phyloP scores from a whole-genome alignment of 30 jellyfish, hydroid and myxozoan species.

The Hydra vulgaris region DNA sequence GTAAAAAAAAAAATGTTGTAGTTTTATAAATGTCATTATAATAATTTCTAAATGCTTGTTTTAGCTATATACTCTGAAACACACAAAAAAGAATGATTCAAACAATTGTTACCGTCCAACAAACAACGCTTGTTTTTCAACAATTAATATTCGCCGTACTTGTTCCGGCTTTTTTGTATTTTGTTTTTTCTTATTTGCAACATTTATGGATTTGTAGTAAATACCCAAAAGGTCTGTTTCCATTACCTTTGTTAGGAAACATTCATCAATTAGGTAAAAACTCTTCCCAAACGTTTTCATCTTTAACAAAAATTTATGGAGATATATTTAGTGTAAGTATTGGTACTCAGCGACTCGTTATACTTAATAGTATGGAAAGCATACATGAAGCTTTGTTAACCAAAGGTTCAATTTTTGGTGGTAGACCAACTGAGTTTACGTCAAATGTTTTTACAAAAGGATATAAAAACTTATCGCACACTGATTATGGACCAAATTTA shows the following conservation, averaged over 20 bases:
- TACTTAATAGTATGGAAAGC: constrained; percentile 45
- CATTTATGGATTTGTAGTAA: constrained; percentile 27
- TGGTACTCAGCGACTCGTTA: constrained; percentile 51
- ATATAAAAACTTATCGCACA: constrained; percentile 39
- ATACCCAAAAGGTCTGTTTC: constrained; percentile 77
- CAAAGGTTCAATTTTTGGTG: constrained; percentile 19
- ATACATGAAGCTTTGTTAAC: constrained; percentile 59
- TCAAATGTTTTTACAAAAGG: neutral
- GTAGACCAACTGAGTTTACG: neutral
- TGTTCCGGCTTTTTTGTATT: constrained; percentile 24
- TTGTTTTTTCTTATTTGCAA: constrained; percentile 23
- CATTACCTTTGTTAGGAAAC: constrained; percentile 79
- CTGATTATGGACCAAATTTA: constrained; percentile 76
- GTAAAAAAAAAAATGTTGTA: too few relatives aligned
- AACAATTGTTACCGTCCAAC: too few relatives aligned
- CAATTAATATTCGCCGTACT: constrained; percentile 1
- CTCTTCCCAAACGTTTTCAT: constrained; percentile 28
- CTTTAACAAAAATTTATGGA: constrained; percentile 48
- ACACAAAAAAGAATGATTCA: too few relatives aligned
- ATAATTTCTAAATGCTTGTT: too few relatives aligned
- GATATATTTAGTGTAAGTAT: constrained; percentile 53
- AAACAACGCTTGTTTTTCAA: too few relatives aligned
- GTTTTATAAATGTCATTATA: too few relatives aligned
- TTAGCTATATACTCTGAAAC: too few relatives aligned
- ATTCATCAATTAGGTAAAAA: constrained; percentile 41